These are phyloP conservation scores for Leucosticte australis DNA, from an alignment of 2,113 vertebrate species.

Conservation along the genomic window DNA sequence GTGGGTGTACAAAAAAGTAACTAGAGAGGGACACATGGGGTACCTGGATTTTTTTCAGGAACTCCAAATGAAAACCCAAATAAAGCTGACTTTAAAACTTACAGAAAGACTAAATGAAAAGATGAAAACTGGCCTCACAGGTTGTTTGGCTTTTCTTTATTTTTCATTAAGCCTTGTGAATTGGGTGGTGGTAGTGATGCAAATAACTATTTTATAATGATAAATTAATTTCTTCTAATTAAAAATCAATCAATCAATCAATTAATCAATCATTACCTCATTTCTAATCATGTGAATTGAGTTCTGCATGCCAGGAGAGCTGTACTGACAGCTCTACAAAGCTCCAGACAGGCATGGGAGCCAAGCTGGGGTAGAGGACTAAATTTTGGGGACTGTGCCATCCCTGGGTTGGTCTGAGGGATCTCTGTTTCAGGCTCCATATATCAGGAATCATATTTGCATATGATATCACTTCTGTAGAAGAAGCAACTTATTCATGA, in stretches of 20 bases:
- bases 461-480: neutral
- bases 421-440: neutral
- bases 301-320: neutral
- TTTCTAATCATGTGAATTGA: neutral
- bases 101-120: neutral
- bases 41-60: neutral
- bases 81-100: neutral
- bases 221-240: neutral
- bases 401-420: neutral
- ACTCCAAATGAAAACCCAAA: neutral
- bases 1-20: neutral
- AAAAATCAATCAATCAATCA: neutral
- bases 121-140: neutral
- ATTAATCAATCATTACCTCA: neutral
- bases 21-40: neutral
- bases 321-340: neutral
- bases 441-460: neutral
- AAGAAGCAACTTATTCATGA: slow-evolving; percentile 13
- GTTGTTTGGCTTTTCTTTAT: neutral
- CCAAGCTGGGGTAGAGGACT: neutral
- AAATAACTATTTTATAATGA: neutral
- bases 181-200: neutral
- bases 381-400: neutral
- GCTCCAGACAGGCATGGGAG: neutral
- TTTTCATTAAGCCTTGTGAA: neutral